A percentile compares a stretch with the other conserved stretches of the same genome.
These are phyloP conservation scores for Acrobasis consociella DNA, from an alignment of 2,888 invertebrate genomes.

Conservation along the genomic window DNA sequence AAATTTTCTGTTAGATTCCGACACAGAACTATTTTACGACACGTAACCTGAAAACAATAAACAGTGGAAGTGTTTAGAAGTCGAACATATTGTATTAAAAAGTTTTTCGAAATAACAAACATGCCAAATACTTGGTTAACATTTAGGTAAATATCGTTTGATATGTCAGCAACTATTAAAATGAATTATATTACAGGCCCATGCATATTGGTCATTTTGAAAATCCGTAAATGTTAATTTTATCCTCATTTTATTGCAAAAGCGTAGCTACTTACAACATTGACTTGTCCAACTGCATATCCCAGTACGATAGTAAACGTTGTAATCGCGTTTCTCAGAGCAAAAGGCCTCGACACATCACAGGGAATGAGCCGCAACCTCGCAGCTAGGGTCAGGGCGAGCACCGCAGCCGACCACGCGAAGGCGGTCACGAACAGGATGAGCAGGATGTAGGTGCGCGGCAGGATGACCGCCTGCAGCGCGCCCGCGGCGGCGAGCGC, in stretches of 20 bases:
- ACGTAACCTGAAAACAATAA: slow-evolving; percentile 62
- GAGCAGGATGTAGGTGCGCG: slow-evolving; percentile 91
- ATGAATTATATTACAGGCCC: too few relatives aligned
- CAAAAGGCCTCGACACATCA: slow-evolving; percentile 93
- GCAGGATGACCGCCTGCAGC: slow-evolving; percentile 89
- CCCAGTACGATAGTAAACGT: slow-evolving; percentile 93
- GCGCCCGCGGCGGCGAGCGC: slow-evolving; percentile 90
- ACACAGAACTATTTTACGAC: slow-evolving; percentile 69
- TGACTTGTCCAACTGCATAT: slow-evolving; percentile 95
- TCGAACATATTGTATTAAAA: too few relatives aligned
- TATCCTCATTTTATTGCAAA: too few relatives aligned
- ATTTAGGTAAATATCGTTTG: too few relatives aligned
- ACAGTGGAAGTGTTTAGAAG: not conserved
- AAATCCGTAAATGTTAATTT: too few relatives aligned
- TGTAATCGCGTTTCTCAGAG: slow-evolving; percentile 91
- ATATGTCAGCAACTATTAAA: too few relatives aligned
- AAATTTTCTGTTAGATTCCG: slow-evolving; percentile 70
- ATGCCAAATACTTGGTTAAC: too few relatives aligned
- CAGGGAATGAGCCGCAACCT: slow-evolving; percentile 92
- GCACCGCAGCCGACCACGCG: slow-evolving; percentile 93
- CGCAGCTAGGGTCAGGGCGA: slow-evolving; percentile 92
- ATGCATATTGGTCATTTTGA: too few relatives aligned
- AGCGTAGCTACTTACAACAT: slow-evolving; percentile 88
- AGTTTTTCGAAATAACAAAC: too few relatives aligned
- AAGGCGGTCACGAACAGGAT: slow-evolving; percentile 94